Base-by-base conservation (phyloP, 2,888 invertebrate species). In the Tetragonula carbonaria region DNA sequence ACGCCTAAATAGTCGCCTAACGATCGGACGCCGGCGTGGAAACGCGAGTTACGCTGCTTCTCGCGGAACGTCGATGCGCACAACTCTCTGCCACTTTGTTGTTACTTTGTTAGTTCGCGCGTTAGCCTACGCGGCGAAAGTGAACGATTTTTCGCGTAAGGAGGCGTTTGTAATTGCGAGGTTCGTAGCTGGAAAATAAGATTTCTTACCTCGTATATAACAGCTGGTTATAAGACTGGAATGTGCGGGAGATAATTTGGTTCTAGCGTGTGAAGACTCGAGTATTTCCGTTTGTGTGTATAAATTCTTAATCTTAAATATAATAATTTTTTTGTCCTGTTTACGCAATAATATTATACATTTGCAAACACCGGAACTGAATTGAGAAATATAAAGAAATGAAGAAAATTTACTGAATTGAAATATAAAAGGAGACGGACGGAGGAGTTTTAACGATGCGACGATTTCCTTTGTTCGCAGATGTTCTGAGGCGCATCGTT, bases 401-500 rank as follows among this genome's bases (percentile, higher is more conserved):
- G 45, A 45, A 45, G 45, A 8, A 8, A 8, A 45, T 45, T 45
- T 11, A 11, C 45, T 1, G 45, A 11, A 45, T 45, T 45, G 11
- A 45, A 2, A 1, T 11, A 2, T 28, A 28, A 62, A 23, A 18
- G 4, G 4, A 11, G 18, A 4, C 18, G 18, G 11, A 13, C 8
- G 4, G 4, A 28, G 2, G 33, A 33, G 14, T 45, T 45, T 23
- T 71, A 33, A 76, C 23, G 38, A 65, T 21, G 16, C 1, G 28
- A 2, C 16, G 23, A 57, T 66, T 55, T 18, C 55, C 14, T 71
- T 53, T 73, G 73, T 59, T 90, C 90, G 65, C 90, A 90, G 90
- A 90, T 90, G 90, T 85, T 85, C 84, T 90, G 89, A 90, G 72
- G 67, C 57, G 59, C 59, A 81, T 71, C 74, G 63, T 77, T 70